Base-by-base conservation (phyloP, 2,797 vertebrate species). In the Hippoglossus hippoglossus region DNA sequence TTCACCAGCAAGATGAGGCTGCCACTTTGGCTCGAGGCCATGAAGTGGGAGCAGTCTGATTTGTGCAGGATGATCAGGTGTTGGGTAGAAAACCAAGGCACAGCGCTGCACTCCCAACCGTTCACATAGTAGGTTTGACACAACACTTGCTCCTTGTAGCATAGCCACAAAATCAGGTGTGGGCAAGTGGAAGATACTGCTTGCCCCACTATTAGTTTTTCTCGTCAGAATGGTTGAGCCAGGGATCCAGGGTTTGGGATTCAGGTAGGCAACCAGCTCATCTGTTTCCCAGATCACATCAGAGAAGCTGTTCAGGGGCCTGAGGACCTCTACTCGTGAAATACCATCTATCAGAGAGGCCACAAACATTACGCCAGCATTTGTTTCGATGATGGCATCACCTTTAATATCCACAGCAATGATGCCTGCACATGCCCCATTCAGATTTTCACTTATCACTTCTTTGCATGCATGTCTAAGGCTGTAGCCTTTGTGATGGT, bases 201-300 rank as follows among this genome's bases (percentile, higher is more conserved):
- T 85, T 63, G 83, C 69, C 3, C 93, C 93, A n/a, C 85, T 91
- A 1, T 90, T 80, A 52, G 78, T 72, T 71, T 95, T 95, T 76
- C 81, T 86, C 0, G 89, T 93, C 52, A 95, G 72, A 81, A 95
- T 81, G 10, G 93, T 94, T 55, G 93, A 88, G 41, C 94, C 95
- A 41, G 92, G 85, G 3, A 81, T 95, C 93, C 94, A 95, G 8
- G 95, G 94, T 1, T 89, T 88, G 25, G 91, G 75, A 80, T 94
- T 85, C 34, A 95, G 82, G 71, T 93, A 92, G 36, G 94, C 94
- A 65, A 95, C 88, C 19, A 95, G 86, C 57, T 94, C 90, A 58
- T 94, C 87, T 1, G 88, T 94, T 89, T 95, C 94, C 94, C 94
- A 95, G 71, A 95, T 94, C 39, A 94, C 91, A 81, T 94, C 46